These are phyloP conservation scores for Drosophila fulvimacula DNA, from an alignment of 2,888 invertebrate genomes.

Conservation along the genomic window DNA sequence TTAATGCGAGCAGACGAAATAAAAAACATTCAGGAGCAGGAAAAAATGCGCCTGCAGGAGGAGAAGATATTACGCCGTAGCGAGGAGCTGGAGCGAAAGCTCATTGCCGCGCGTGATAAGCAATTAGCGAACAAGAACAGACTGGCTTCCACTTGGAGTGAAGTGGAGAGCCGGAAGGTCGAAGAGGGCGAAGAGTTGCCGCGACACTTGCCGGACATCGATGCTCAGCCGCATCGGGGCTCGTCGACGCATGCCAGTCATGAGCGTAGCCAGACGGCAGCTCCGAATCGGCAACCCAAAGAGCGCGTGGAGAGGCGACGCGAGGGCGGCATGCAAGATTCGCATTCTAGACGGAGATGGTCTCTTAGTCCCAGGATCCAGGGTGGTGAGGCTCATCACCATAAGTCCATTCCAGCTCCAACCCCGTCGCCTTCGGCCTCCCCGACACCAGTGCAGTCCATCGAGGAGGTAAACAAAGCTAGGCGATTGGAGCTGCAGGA, in stretches of 20 bases:
- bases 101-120: neutral
- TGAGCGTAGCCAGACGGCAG: neutral
- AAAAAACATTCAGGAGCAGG: no score
- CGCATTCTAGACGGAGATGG: no score
- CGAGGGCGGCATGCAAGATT: neutral
- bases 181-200: fast-evolving
- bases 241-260: fast-evolving
- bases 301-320: neutral
- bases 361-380: neutral
- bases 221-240: fast-evolving
- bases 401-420: neutral
- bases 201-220: neutral
- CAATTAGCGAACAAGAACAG: neutral
- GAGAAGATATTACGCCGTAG: neutral
- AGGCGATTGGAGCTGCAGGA: neutral
- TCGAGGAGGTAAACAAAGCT: neutral
- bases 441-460: neutral
- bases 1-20: neutral
- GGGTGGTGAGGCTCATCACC: neutral
- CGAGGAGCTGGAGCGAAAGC: neutral
- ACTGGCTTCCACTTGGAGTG: neutral
- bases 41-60: neutral
- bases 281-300: fast-evolving
- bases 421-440: neutral
- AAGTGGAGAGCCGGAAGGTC: neutral